These are phyloP conservation scores for Macaca fascicularis DNA, from an alignment of 2,113 vertebrate species.

Conservation along the genomic window DNA sequence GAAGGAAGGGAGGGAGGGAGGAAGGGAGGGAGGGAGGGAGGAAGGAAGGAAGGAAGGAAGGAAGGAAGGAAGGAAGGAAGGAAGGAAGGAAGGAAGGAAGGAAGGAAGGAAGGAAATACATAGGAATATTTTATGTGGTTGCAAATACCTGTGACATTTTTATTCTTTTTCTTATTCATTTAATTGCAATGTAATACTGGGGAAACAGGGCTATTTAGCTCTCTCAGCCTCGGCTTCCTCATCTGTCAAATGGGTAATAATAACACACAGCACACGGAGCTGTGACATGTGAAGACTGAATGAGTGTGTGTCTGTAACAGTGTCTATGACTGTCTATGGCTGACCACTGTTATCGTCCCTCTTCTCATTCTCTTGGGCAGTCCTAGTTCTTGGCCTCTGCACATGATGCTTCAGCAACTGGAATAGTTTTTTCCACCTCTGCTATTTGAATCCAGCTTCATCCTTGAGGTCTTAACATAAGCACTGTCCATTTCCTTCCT, in stretches of 20 bases:
- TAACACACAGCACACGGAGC: not conserved
- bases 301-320: not conserved
- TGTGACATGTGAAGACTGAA: no score
- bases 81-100: not conserved
- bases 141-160: not conserved
- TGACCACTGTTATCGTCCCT: no score
- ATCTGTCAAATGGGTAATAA: not conserved
- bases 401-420: not conserved
- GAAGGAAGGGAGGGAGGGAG: not conserved
- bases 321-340: not conserved
- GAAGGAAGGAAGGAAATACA: not conserved
- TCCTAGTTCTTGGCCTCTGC: not conserved
- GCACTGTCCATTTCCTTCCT: not conserved
- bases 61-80: no score
- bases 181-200: not conserved
- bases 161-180: not conserved
- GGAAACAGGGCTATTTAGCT: not conserved
- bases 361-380: not conserved
- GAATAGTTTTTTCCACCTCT: not conserved
- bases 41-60: no score
- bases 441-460: not conserved
- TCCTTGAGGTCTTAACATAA: not conserved
- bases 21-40: no score
- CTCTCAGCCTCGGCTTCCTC: not conserved
- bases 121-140: not conserved